A percentile compares a stretch with the other conserved stretches of the same genome.
phyloP scores from a whole-genome alignment of 2,113 vertebrate genomes.

The Zosterops borbonicus region DNA sequence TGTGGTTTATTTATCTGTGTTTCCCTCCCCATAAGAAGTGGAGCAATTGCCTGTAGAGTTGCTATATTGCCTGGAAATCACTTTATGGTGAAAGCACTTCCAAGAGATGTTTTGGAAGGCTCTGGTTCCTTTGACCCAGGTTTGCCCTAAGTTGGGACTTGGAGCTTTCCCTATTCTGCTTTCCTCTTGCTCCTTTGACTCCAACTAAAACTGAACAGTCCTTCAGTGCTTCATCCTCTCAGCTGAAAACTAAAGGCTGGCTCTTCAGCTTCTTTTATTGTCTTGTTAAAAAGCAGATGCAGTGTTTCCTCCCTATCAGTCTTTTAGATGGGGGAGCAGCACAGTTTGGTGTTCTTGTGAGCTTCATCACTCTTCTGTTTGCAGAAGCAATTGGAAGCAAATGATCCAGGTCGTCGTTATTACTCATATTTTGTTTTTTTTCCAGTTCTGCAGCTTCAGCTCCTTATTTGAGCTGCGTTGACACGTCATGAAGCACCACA shows the following conservation, averaged over 20 bases:
- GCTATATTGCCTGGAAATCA: neutral
- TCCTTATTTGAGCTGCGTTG: constrained; percentile 22
- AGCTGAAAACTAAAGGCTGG: neutral
- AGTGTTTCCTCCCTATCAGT: neutral
- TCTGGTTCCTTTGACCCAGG: neutral
- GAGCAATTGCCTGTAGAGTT: neutral
- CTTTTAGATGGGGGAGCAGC: neutral
- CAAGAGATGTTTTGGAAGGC: neutral
- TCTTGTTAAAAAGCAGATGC: constrained; percentile 3
- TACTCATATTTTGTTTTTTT: constrained; percentile 35
- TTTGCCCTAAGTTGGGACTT: neutral
- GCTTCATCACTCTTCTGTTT: constrained; percentile 33
- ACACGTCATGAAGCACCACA: constrained; percentile 33
- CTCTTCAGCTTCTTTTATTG: neutral
- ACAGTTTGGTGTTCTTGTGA: neutral
- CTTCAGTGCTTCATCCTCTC: neutral
- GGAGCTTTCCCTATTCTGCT: neutral
- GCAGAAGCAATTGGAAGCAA: constrained; percentile 54
- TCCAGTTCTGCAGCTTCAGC: constrained; percentile 33
- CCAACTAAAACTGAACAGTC: neutral
- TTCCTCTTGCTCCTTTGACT: neutral
- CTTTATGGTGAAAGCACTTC: neutral
- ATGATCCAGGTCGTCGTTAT: constrained; percentile 47
- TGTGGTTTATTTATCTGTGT: neutral
- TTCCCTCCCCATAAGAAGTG: neutral